Evolutionary conservation across 2,888 invertebrate genomes (phyloP), one percentile per base, ranked within the genome.

Genomic region (Chrysolina americana): DNA sequence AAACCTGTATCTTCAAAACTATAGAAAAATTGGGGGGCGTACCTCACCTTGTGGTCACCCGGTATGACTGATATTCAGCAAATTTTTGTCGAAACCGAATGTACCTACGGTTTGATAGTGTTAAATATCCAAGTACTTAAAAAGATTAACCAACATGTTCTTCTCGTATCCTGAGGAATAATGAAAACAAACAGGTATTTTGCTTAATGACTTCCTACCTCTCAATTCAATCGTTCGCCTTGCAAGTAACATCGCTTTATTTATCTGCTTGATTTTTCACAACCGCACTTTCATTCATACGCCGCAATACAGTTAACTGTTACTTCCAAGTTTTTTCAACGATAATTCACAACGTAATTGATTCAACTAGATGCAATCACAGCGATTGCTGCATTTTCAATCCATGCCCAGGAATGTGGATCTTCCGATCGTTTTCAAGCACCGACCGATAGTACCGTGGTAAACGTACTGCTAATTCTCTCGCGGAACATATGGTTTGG

Each of bases 401-500:
- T 36, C n/a, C n/a, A 15, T n/a, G 23, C 13, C 28, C 9, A 36
- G 6, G 36, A 59, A 59, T 28, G 36, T 59, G 59, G 15, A 36
- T 59, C 9, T 59, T n/a, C 28, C n/a, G 59, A 36, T 59, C 28
- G 59, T 36, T 59, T 59, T 21, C 53, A 53, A 5, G 19, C 19
- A 21, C 19, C 53, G 21, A 28, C 21, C 21, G n/a, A 48, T 28
- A n/a, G 9, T 59, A 28, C 59, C 15, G 28, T 59, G 28, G 5
- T 59, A n/a, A 23, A 59, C 13, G 15, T 15, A 28, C 13, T n/a
- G 21, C 21, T 53, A 19, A 11, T 11, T 53, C 19, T 53, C 19
- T 53, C 53, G 59, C 28, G 59, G 23, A 59, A 59, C 59, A 59
- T 59, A 59, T 59, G 59, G 36, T 59, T 17, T n/a, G 23, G n/a